Percentiles rank a stretch among this genome's conserved stretches.
Evolutionary conservation across 2,888 invertebrate species (phyloP).

Genomic region (Troides helena): DNA sequence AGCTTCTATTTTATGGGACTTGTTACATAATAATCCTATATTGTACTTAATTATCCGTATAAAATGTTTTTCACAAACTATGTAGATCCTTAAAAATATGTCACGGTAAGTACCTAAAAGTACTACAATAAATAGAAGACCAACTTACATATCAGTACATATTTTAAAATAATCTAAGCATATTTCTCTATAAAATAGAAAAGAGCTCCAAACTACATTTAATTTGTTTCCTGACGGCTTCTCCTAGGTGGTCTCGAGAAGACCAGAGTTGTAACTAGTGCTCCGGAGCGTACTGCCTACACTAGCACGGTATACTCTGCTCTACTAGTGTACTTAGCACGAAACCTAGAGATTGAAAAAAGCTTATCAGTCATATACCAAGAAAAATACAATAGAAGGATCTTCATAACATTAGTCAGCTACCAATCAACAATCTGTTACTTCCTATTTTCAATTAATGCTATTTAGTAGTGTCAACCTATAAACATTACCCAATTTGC

Average conservation of each 20-base stretch:
- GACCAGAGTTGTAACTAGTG: slow-evolving; percentile 77
- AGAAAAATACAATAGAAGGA: slow-evolving; percentile 56
- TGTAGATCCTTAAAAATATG: slow-evolving; percentile 70
- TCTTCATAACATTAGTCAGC: slow-evolving; percentile 75
- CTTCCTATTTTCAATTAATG: slow-evolving; percentile 66
- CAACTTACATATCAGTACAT: slow-evolving; percentile 76
- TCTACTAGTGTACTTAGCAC: slow-evolving; percentile 81
- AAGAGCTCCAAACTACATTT: slow-evolving; percentile 66
- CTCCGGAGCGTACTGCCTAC: slow-evolving; percentile 81
- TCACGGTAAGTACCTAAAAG: slow-evolving; percentile 72
- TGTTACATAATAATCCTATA: slow-evolving; percentile 69
- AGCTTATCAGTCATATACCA: slow-evolving; percentile 67
- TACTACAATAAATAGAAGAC: slow-evolving; percentile 79
- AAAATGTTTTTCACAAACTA: slow-evolving; percentile 64
- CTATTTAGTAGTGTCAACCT: slow-evolving; percentile 67
- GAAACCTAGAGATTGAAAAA: slow-evolving; percentile 81
- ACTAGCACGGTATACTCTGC: slow-evolving; percentile 77
- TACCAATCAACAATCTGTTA: slow-evolving; percentile 39
- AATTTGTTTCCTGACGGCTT: slow-evolving; percentile 74
- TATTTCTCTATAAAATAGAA: slow-evolving; percentile 62
- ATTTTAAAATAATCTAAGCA: slow-evolving; percentile 63
- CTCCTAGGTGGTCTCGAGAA: slow-evolving; percentile 76
- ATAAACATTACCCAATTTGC: slow-evolving; percentile 42
- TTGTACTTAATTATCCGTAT: slow-evolving; percentile 73
- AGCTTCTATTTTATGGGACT: slow-evolving; percentile 61